These are phyloP conservation scores for Rhyzopertha dominica DNA, from an alignment of 1,140 invertebrate genomes.

Conservation along the genomic window DNA sequence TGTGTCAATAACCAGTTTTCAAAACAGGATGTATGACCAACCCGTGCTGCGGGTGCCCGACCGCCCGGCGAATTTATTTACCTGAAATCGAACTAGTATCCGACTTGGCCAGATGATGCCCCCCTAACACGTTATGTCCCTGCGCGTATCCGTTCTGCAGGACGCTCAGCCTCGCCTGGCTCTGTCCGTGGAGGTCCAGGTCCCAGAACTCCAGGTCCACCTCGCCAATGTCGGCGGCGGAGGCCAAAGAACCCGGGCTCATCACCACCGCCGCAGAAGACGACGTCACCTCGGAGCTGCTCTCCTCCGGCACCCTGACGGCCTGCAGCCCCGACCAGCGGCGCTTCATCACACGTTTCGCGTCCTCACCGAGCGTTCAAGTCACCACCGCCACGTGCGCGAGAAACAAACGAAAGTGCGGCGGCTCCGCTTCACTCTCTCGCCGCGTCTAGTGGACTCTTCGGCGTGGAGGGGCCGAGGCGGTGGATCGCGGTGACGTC, in stretches of 20 bases:
- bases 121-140: constrained; percentile 39
- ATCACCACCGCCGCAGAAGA: constrained; percentile 57
- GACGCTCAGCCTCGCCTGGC: constrained; percentile 35
- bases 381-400: constrained; percentile 16
- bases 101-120: constrained; percentile 30
- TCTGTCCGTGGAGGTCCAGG: constrained; percentile 44
- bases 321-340: constrained; percentile 65
- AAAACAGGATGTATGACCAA: no score
- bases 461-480: constrained; percentile 23
- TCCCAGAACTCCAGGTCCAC: constrained; percentile 80
- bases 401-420: background rate
- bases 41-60: no score
- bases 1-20: no score
- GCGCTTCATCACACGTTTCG: constrained; percentile 53
- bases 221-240: constrained; percentile 56
- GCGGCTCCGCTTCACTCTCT: background rate
- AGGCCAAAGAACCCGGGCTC: constrained; percentile 61
- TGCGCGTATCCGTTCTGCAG: constrained; percentile 37
- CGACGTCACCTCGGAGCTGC: constrained; percentile 69
- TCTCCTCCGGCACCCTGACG: constrained; percentile 59
- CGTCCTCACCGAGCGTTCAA: constrained; percentile 21
- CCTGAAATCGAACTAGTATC: constrained; percentile 50
- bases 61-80: no score
- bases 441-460: no score
- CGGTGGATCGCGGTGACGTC: constrained; percentile 34